Conservation (phyloP, 2,797 vertebrate genomes). For the Scolopax bukidnonensis region DNA sequence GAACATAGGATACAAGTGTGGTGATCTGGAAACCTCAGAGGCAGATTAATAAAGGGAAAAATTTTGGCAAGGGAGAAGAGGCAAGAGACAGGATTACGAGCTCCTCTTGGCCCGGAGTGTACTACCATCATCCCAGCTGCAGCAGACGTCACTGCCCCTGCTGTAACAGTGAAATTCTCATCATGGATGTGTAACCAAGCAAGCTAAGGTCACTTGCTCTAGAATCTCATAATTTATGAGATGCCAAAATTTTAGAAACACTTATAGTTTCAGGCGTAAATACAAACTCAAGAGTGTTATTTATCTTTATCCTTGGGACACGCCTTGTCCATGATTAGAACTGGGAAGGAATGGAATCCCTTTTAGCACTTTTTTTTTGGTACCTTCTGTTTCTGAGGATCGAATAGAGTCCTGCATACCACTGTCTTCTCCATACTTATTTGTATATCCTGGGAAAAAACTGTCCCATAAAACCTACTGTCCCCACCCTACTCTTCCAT, state of each 20-base stretch:
- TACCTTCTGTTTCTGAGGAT: not conserved
- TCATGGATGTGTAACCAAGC: accelerated
- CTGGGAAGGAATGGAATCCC: not conserved
- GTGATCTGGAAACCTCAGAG: not conserved
- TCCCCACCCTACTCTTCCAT: not conserved
- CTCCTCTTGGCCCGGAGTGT: not conserved
- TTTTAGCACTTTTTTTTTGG: not conserved
- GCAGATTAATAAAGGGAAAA: not conserved
- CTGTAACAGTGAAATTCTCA: not conserved
- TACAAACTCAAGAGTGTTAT: not conserved
- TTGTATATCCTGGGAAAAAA: not conserved
- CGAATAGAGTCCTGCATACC: not conserved
- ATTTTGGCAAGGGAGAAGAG: not conserved
- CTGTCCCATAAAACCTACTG: not conserved
- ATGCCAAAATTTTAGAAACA: not conserved
- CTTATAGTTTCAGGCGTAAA: not conserved
- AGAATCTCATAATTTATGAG: not conserved
- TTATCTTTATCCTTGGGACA: not conserved
- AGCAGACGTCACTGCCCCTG: not conserved
- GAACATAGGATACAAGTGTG: accelerated
- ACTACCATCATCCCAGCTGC: not conserved
- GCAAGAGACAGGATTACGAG: not conserved
- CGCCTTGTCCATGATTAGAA: not conserved
- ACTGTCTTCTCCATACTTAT: not conserved
- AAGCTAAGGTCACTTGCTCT: not conserved